phyloP scores from a whole-genome alignment of 2,113 vertebrate species.

The Rhinoderma darwinii region DNA sequence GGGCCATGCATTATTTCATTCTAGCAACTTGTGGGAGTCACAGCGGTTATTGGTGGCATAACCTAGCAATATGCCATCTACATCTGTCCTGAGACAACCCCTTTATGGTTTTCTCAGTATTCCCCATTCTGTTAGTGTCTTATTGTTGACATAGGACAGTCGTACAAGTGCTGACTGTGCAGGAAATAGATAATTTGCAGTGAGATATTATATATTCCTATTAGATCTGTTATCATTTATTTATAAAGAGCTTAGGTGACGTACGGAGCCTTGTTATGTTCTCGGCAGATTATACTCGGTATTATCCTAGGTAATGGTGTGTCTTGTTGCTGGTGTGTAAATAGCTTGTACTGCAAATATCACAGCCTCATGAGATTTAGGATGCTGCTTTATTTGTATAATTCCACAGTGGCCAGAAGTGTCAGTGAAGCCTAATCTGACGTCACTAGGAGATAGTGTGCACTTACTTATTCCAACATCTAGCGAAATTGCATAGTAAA shows the following conservation, averaged over 20 bases:
- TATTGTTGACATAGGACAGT: background rate
- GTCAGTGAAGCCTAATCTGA: background rate
- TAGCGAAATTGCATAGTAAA: background rate
- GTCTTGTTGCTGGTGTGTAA: slow-evolving; percentile 10
- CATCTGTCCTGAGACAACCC: too few species aligned
- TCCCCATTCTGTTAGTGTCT: background rate
- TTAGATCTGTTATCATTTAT: background rate
- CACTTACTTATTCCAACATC: background rate
- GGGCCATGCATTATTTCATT: too few species aligned
- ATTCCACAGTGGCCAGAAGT: slow-evolving; percentile 30
- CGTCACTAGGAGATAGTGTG: slow-evolving; percentile 13
- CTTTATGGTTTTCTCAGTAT: too few species aligned
- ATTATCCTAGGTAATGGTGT: background rate
- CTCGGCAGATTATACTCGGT: background rate
- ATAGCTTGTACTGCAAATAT: slow-evolving; percentile 24
- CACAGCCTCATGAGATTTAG: background rate
- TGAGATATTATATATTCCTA: background rate
- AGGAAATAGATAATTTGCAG: background rate
- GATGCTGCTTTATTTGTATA: slow-evolving; percentile 33
- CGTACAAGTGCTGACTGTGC: background rate
- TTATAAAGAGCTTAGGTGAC: background rate
- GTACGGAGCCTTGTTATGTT: background rate
- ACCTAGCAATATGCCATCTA: too few species aligned
- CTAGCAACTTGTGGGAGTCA: too few species aligned
- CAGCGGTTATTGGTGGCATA: too few species aligned